These are phyloP conservation scores for Myiagra hebetior DNA, from an alignment of 2,113 vertebrate species.

Conservation along the genomic window DNA sequence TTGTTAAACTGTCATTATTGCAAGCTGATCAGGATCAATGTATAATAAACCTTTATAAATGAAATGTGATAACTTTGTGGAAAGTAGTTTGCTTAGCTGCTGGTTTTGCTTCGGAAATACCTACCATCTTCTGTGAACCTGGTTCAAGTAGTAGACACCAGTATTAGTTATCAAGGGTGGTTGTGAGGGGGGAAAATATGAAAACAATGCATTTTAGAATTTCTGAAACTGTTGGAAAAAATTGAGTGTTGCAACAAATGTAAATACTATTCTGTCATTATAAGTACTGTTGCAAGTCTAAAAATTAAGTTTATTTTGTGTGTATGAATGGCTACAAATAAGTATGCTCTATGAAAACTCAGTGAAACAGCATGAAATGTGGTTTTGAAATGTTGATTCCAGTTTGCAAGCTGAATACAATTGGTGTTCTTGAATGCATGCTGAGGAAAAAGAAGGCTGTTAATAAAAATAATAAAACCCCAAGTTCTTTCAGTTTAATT, in stretches of 20 bases:
- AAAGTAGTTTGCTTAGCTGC: not conserved
- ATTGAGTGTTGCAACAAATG: not conserved
- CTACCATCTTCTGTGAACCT: not conserved
- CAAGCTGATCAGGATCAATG: not conserved
- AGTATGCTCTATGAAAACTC: not conserved
- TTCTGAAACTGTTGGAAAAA: not conserved
- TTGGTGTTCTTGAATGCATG: not conserved
- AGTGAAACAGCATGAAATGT: not conserved
- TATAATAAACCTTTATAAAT: not conserved
- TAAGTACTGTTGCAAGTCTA: not conserved
- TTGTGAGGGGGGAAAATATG: not conserved
- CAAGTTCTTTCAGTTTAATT: not conserved
- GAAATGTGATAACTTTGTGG: not conserved
- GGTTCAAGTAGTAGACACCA: not conserved
- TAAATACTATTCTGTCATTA: not conserved
- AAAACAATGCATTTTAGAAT: not conserved
- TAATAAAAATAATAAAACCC: not conserved
- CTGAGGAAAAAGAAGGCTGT: not conserved
- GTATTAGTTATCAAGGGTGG: not conserved
- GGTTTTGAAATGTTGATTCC: not conserved
- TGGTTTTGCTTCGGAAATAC: not conserved
- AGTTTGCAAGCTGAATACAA: not conserved
- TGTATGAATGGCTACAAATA: not conserved
- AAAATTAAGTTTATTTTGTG: not conserved
- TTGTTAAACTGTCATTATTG: not conserved